These are phyloP conservation scores for Vultur gryphus DNA, from an alignment of 2,797 vertebrate genomes.

Conservation along the genomic window DNA sequence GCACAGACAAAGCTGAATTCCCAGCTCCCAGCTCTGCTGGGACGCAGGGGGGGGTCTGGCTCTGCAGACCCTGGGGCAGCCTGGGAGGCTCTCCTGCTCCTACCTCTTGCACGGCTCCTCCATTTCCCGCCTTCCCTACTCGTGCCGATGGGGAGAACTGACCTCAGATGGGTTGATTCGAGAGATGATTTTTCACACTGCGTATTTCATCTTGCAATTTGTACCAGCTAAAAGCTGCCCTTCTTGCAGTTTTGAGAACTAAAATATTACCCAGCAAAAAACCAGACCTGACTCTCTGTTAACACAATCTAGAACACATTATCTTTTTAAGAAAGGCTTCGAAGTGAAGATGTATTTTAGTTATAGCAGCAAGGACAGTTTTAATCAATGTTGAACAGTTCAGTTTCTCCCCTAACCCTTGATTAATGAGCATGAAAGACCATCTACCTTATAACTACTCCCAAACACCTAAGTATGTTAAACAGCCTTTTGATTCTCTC, in stretches of 20 bases:
- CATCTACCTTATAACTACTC: background rate
- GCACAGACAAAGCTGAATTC: background rate
- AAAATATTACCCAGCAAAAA: background rate
- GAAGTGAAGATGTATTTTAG: background rate
- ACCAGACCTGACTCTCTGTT: background rate
- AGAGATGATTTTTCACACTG: background rate
- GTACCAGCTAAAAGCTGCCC: background rate
- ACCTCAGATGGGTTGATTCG: background rate
- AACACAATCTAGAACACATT: background rate
- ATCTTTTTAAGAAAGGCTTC: background rate
- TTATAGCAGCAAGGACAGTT: background rate
- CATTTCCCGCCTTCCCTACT: rapidly evolving
- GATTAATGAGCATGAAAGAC: background rate
- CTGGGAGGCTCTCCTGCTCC: background rate
- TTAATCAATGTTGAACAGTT: background rate
- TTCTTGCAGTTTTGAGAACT: background rate
- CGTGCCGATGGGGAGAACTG: rapidly evolving
- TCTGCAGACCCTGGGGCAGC: background rate
- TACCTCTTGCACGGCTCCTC: background rate
- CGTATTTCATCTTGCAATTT: background rate
- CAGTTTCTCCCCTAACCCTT: background rate
- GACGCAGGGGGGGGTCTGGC: background rate
- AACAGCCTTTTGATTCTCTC: slow-evolving; percentile 14
- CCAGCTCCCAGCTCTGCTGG: background rate
- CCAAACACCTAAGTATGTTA: background rate